Evolutionary conservation across 2,888 invertebrate species (phyloP).

Genomic region (Cremastinae sp.): DNA sequence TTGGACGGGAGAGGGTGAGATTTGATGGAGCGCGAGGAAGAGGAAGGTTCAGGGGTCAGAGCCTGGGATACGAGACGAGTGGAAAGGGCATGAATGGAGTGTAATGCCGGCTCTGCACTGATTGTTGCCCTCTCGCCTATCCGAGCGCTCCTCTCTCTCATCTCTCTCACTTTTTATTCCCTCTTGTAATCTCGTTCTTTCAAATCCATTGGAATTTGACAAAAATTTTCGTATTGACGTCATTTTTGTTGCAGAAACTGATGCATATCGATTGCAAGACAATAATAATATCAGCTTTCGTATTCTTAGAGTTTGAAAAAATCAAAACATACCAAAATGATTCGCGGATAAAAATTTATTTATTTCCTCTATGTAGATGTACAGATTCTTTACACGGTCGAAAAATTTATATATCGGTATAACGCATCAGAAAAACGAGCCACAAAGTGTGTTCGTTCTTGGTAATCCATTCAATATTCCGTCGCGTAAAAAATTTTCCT

Average conservation of each 20-base stretch:
- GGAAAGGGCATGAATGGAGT: constrained; percentile 77
- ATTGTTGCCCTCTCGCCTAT: constrained; percentile 75
- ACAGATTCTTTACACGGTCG: too few relatives aligned
- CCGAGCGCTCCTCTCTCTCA: constrained; percentile 55
- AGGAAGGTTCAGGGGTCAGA: constrained; percentile 41
- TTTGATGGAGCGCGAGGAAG: constrained; percentile 54
- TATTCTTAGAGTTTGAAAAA: too few relatives aligned
- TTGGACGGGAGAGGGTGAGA: constrained; percentile 58
- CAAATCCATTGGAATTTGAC: constrained; percentile 76
- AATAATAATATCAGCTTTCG: too few relatives aligned
- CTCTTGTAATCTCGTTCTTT: constrained; percentile 54
- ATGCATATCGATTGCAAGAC: too few relatives aligned
- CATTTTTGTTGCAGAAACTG: constrained; percentile 73
- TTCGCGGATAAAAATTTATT: too few relatives aligned
- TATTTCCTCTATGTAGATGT: too few relatives aligned
- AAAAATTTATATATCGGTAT: too few relatives aligned
- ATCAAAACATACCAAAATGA: too few relatives aligned
- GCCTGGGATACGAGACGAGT: constrained; percentile 54
- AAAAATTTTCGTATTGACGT: constrained; percentile 77
- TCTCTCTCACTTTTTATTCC: constrained; percentile 68
- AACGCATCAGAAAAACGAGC: not conserved
- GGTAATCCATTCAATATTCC: too few relatives aligned
- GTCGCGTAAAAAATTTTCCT: too few relatives aligned
- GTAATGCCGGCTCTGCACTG: constrained; percentile 79
- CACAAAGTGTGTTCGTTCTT: too few relatives aligned